phyloP scores from a whole-genome alignment of 35 echinoderm and acorn worm genomes.

The Nesometra sesokonis region DNA sequence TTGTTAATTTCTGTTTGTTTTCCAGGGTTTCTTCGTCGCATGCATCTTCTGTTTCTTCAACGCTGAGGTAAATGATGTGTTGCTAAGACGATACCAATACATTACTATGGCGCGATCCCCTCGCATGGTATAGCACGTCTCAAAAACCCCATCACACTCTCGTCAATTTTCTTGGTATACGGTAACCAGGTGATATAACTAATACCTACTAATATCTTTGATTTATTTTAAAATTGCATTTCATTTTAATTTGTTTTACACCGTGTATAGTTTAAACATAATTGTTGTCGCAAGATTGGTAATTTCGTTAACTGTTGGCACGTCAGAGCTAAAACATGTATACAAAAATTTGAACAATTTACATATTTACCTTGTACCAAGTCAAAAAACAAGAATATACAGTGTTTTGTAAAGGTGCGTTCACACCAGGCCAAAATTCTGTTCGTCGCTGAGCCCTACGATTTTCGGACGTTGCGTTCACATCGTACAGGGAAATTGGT shows the following conservation, averaged over 20 bases:
- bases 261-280: no score
- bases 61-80: constrained; percentile 95
- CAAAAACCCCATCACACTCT: not conserved
- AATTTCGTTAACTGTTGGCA: no score
- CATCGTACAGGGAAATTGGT: no score
- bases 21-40: constrained; percentile 91
- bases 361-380: no score
- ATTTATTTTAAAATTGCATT: not conserved
- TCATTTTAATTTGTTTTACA: not conserved
- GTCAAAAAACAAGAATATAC: no score
- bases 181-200: not conserved
- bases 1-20: constrained; percentile 19
- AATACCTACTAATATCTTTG: not conserved
- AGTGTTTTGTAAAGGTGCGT: no score
- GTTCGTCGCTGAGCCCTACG: no score
- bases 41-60: constrained; percentile 99
- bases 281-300: no score
- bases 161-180: not conserved
- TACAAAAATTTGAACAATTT: no score
- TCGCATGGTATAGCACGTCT: constrained; percentile 29
- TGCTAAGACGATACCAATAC: constrained; percentile 75
- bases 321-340: no score
- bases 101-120: constrained; percentile 74
- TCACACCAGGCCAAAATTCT: no score
- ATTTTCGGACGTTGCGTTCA: no score